phyloP scores from a whole-genome alignment of 2,888 invertebrate species.

The Pasiphila rectangulata region DNA sequence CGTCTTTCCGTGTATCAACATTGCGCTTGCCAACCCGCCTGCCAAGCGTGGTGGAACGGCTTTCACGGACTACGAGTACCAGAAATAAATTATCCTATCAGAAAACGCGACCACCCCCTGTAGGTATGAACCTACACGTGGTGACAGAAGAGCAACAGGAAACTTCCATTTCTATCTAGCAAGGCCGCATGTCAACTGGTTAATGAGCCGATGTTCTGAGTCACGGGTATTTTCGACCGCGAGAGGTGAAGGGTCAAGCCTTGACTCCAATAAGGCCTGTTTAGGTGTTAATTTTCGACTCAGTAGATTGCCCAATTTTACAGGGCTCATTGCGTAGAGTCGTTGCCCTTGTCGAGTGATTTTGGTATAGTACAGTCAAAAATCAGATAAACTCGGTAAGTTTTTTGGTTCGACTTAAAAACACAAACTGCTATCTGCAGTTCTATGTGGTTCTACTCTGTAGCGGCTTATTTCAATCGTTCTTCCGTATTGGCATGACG shows the following conservation, averaged over 20 bases:
- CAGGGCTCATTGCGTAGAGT: neutral
- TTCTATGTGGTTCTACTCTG: too few species aligned
- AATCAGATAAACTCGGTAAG: neutral
- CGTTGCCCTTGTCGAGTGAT: neutral
- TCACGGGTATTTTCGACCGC: conserved; percentile 34
- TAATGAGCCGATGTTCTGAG: conserved; percentile 58
- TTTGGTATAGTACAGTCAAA: neutral
- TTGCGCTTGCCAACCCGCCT: too few species aligned
- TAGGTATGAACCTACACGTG: conserved; percentile 1
- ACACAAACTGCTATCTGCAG: too few species aligned
- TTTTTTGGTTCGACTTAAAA: neutral
- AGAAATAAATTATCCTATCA: conserved; percentile 7
- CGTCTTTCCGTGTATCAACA: too few species aligned
- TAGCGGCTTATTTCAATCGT: too few species aligned
- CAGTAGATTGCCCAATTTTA: neutral
- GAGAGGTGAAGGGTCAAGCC: conserved; percentile 14
- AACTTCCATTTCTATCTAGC: conserved; percentile 49
- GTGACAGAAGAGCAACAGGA: conserved; percentile 41
- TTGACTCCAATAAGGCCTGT: conserved; percentile 6
- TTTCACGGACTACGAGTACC: too few species aligned
- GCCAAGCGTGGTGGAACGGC: too few species aligned
- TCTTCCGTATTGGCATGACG: too few species aligned
- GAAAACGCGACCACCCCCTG: conserved; percentile 13
- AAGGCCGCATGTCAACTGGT: conserved; percentile 54
- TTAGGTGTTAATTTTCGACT: neutral